Base-by-base conservation (phyloP, 2,888 invertebrate species). In the Pseudococcus longispinus region DNA sequence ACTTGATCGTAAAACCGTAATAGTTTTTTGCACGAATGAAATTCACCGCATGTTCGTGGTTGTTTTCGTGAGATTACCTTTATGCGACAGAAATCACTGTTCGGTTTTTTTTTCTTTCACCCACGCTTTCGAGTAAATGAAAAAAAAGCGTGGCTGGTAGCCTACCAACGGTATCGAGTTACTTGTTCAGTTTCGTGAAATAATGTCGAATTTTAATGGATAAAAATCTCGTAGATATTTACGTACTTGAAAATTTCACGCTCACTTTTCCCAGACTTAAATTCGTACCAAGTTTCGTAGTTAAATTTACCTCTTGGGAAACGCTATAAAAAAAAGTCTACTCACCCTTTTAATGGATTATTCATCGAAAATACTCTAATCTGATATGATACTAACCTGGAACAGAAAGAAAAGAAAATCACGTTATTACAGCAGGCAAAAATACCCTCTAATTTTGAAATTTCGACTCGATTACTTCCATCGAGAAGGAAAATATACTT, bases 11-110 rank as follows among this genome's bases (percentile, higher is more conserved):
- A 80, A 80, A 80, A 80, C 37, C 20, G 42, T 80, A 80, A 80
- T 80, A 80, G 77, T 80, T 80, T 80, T 80, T 80, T 80, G 23
- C 77, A 80, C 77, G 42, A 80, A 80, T 80, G 32, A 37, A 80
- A 80, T 42, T 42, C 42, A 80, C 77, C 77, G 32, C 70, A 29
- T 70, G 70, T 29, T 42, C 77, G 42, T 3, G 77, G 77, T 29
- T 42, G 3, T 77, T 42, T 80, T 42, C 20, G 20, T 23, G 29
- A 80, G 29, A 80, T 80, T 80, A 80, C n/a, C 37, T 42, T 29
- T 37, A 80, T 80, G 42, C 77, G 77, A 29, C 42, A 80, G 20
- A 80, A 80, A 42, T 70, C 70, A 70, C 70, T 9, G 70, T 70
- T 18, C 18, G 2, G 23, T 65, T 65, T 26, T 8, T 65, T 26